Base-by-base conservation (phyloP, 2,888 invertebrate genomes). In the Meghimatium bilineatum region DNA sequence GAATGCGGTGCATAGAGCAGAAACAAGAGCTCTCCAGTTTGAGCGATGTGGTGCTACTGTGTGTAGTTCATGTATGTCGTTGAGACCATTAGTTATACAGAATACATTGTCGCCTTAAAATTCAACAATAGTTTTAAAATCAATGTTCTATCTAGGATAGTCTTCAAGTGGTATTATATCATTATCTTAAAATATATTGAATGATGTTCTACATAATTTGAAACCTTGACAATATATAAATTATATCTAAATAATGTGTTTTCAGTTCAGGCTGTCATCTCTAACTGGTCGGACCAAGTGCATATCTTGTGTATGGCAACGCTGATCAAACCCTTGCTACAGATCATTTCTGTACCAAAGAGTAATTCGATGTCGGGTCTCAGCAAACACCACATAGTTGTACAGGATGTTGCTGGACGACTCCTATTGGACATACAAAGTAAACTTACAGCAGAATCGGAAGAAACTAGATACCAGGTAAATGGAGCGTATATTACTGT, bases 301-400 rank as follows among this genome's bases (percentile, higher is more conserved):
- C 49, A 82, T 52, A 56, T 3, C n/a, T n/a, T 77, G 10, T 82
- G 77, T 20, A 67, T 82, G 67, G 82, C 82, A 5, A 36, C 69
- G 29, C 69, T 82, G 36, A 34, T 82, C 36, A 82, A 82, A 36
- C 82, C 82, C 1, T 38, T 82, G 32, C 56, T 82, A 26, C 82
- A 82, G 60, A 52, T 77, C 10, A 34, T 82, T 26, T 69, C 82
- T 29, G 10, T 60, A 36, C 82, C 82, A n/a, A 76, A 32, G 26
- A 34, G 8, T 56, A 36, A 34, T 3, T 56, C n/a, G 14, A 20
- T 14, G 20, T 12, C 52, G 0, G 32, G 63, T 34, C 36, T 38
- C n/a, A 29, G 20, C 26, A 36, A 26, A 26, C n/a, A 74, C n/a
- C 63, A 72, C 44, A 26, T 17, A 38, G 44, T 26, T 3, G 36